These are phyloP conservation scores for Daboia siamensis DNA, from an alignment of 2,113 vertebrate species.

Conservation along the genomic window DNA sequence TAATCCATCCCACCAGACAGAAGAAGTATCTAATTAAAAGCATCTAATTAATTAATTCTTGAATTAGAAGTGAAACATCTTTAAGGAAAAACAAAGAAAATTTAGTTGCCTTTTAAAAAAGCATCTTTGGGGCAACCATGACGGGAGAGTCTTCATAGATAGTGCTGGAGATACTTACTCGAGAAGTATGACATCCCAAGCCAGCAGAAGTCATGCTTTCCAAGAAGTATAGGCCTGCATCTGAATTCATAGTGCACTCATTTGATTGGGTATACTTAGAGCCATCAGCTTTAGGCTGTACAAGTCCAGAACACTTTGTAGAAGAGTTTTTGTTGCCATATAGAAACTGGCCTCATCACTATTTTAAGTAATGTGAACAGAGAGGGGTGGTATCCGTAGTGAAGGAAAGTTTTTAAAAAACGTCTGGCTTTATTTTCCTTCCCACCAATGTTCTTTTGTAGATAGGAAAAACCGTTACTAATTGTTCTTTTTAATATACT, in stretches of 20 bases:
- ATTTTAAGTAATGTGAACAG: neutral
- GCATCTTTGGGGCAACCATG: neutral
- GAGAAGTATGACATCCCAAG: neutral
- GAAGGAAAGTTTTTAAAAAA: neutral
- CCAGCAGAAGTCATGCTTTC: neutral
- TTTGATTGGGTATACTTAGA: neutral
- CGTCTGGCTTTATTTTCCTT: neutral
- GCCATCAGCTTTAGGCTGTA: neutral
- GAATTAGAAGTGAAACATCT: neutral
- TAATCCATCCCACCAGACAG: neutral
- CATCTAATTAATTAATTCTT: neutral
- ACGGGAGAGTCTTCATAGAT: neutral
- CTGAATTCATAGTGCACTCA: neutral
- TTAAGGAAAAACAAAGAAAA: neutral
- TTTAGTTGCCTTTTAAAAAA: neutral
- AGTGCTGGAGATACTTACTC: neutral
- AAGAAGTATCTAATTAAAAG: slow-evolving; percentile 7
- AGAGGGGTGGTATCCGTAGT: neutral
- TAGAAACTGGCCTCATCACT: neutral
- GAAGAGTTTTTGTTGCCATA: neutral
- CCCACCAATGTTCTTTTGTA: neutral
- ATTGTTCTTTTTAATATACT: neutral
- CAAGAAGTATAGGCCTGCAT: neutral
- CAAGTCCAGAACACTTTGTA: neutral
- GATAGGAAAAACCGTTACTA: neutral